phyloP scores from a whole-genome alignment of 1,140 invertebrate genomes.

The Drosophila auraria region DNA sequence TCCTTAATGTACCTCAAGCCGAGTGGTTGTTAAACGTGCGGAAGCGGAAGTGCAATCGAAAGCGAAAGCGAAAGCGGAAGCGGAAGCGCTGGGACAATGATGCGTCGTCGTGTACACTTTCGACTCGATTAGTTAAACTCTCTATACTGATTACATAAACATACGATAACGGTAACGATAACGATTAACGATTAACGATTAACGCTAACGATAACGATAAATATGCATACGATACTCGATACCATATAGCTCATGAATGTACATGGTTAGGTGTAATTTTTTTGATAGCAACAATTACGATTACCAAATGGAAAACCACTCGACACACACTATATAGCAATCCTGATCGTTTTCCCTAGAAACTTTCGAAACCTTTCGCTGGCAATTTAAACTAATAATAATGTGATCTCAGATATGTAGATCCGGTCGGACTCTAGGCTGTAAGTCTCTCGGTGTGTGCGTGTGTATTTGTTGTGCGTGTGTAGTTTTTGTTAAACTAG shows the following conservation, averaged over 20 bases:
- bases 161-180: conserved; percentile 16
- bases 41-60: conserved; percentile 32
- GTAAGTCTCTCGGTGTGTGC: conserved; percentile 45
- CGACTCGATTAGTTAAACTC: conserved; percentile 62
- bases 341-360: conserved; percentile 9
- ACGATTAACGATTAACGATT: conserved; percentile 5
- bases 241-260: conserved; percentile 50
- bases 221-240: conserved; percentile 34
- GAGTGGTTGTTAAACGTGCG: conserved; percentile 68
- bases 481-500: conserved; percentile 57
- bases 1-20: conserved; percentile 83
- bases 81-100: conserved; percentile 13
- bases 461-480: conserved; percentile 22
- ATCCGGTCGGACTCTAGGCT: conserved; percentile 31
- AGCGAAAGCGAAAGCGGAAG: neutral
- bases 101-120: conserved; percentile 39
- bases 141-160: conserved; percentile 21
- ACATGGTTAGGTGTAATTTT: conserved; percentile 51
- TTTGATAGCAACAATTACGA: conserved; percentile 53
- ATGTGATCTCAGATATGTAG: conserved; percentile 48
- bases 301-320: neutral
- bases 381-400: conserved; percentile 46
- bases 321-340: conserved; percentile 26
- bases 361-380: conserved; percentile 25
- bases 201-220: conserved; percentile 21